phyloP scores from a whole-genome alignment of 2,888 invertebrate species.

The Brachyptera risi region DNA sequence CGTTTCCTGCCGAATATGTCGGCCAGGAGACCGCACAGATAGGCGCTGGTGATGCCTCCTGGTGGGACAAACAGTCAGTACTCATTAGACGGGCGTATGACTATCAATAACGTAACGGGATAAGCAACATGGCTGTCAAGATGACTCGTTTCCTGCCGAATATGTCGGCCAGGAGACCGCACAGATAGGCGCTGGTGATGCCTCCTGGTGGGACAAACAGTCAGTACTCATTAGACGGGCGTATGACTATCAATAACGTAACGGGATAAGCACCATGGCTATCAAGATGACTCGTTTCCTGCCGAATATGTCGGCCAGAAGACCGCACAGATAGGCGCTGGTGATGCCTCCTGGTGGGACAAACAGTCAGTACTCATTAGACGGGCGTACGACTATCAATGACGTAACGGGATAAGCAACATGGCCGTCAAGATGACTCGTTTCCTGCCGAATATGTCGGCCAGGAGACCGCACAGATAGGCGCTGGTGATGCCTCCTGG shows the following conservation, averaged over 20 bases:
- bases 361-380: no score
- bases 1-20: slow-evolving; percentile 68
- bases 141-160: slow-evolving; percentile 62
- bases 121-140: slow-evolving; percentile 51
- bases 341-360: slow-evolving; percentile 61
- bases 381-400: no score
- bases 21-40: slow-evolving; percentile 75
- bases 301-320: slow-evolving; percentile 70
- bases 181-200: slow-evolving; percentile 68
- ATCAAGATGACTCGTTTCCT: slow-evolving; percentile 57
- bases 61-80: no score
- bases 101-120: no score
- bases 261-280: slow-evolving; percentile 51
- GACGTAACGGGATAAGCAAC: no score
- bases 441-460: slow-evolving; percentile 69
- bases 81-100: no score
- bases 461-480: slow-evolving; percentile 74
- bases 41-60: slow-evolving; percentile 67
- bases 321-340: slow-evolving; percentile 77
- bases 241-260: no score
- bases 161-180: slow-evolving; percentile 77
- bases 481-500: slow-evolving; percentile 66
- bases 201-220: no score
- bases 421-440: slow-evolving; percentile 55
- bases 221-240: no score